Conservation (phyloP, 2,113 vertebrate species). For the Pipa parva region DNA sequence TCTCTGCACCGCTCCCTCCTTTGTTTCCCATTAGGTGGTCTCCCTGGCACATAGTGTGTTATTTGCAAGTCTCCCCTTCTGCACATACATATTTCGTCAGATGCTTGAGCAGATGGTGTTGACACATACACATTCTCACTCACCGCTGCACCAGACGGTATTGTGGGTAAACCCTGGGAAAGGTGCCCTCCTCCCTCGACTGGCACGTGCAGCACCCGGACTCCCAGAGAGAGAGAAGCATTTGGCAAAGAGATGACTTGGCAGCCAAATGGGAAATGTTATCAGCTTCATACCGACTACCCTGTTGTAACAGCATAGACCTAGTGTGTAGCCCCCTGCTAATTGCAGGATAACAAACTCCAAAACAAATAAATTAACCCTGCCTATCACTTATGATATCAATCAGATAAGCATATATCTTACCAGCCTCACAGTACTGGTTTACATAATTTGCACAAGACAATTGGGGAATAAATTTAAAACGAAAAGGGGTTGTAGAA, state of each 20-base stretch:
- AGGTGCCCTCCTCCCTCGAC: slow-evolving; percentile 39
- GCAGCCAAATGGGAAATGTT: slow-evolving; percentile 31
- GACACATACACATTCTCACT: slow-evolving; percentile 37
- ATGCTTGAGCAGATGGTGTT: slow-evolving; percentile 39
- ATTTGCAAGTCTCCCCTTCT: not conserved
- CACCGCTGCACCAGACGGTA: slow-evolving; percentile 39
- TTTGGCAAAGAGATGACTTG: slow-evolving; percentile 34
- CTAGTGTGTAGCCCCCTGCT: not conserved
- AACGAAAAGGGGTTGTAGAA: too few species aligned
- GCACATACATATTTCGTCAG: slow-evolving; percentile 1
- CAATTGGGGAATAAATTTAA: too few species aligned
- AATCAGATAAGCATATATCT: too few species aligned
- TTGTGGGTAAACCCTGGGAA: slow-evolving; percentile 41
- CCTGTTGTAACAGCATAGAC: slow-evolving; percentile 13
- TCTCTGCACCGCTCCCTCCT: not conserved
- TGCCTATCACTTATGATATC: not conserved
- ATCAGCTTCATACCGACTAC: slow-evolving; percentile 30
- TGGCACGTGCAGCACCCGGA: slow-evolving; percentile 21
- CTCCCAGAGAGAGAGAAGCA: slow-evolving; percentile 27
- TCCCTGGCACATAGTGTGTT: not conserved
- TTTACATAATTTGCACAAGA: too few species aligned
- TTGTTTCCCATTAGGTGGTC: not conserved
- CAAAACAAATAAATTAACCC: slow-evolving; percentile 9
- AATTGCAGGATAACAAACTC: not conserved
- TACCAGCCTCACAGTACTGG: too few species aligned